Base-by-base conservation (phyloP, 2,888 invertebrate genomes). In the Lasiommata megera region DNA sequence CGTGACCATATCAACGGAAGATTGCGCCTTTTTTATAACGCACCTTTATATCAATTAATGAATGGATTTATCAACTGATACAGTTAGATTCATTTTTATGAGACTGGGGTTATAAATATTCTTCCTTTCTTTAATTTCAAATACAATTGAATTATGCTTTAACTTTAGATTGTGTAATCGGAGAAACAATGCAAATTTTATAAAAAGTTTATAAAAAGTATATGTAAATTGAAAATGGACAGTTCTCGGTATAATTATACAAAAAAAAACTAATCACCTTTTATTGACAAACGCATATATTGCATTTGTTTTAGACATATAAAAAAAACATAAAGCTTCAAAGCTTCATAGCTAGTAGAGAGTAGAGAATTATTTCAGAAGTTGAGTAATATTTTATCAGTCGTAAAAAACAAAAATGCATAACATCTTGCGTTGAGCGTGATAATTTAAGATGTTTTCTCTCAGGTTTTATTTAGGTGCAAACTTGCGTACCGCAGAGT, bases 401-500 rank as follows among this genome's bases (percentile, higher is more conserved):
- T 14, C 29, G 14, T 8, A 9, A 14, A 31, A 31, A 46, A 16
- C 12, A 31, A 48, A 48, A 36, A 48, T 37, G 12, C 16, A 14
- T 16, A 47, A 17, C 36, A 18, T 17, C 36, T 34, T 12, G 46
- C 5, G 18, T 36, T 0, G 48, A 38, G 38, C 37, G 16, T 16
- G 16, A 40, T 51, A 51, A 40, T 51, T 38, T 51, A 51, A 38
- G 46, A 31, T 31, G 46, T 28, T 40, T 51, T 16, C 29, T 40
- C 51, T 29, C 36, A 31, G 36, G 40, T 40, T 51, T 40, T 40
- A 51, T 40, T 29, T 40, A 52, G 31, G 37, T 57, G 46, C 51
- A 57, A 57, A 40, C 52, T 47, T 38, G 14, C 40, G 52, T 52
- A 57, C 36, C 14, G 46, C 14, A 16, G 47, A 57, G 46, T 47